Percentiles rank a stretch among this genome's conserved stretches.
These are phyloP conservation scores for Temnothorax longispinosus DNA, from an alignment of 1,140 invertebrate species.

Conservation along the genomic window DNA sequence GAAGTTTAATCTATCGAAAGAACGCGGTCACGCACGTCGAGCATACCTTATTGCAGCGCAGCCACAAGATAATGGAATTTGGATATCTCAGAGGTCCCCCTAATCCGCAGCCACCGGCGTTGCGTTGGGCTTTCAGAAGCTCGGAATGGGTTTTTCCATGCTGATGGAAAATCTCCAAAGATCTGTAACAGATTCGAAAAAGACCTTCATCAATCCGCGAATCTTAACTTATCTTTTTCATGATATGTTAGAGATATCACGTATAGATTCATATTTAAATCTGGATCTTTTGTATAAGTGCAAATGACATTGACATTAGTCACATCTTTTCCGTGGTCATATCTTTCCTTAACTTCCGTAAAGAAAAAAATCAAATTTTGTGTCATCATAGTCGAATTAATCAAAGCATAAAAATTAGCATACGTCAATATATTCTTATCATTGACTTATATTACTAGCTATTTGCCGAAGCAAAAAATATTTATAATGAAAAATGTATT, in stretches of 20 bases:
- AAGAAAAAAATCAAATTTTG: background rate
- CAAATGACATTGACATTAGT: too few species aligned
- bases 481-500: background rate
- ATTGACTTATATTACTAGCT: background rate
- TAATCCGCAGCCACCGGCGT: constrained; percentile 87
- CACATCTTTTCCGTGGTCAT: too few species aligned
- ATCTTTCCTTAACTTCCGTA: too few species aligned
- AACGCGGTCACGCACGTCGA: background rate
- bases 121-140: constrained; percentile 90
- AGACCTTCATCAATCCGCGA: background rate
- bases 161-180: constrained; percentile 90
- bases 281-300: too few species aligned
- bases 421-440: background rate
- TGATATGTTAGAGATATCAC: background rate
- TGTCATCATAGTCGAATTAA: background rate
- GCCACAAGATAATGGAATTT: constrained; percentile 92
- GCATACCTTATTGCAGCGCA: constrained; percentile 91
- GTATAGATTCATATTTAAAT: background rate
- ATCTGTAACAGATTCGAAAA: constrained; percentile 85
- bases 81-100: constrained; percentile 92
- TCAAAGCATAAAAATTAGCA: background rate
- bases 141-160: constrained; percentile 90
- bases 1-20: background rate
- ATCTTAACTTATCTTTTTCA: background rate
- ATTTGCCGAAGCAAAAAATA: background rate